A percentile compares a stretch with the other conserved stretches of the same genome.
Conservation (phyloP, 2,797 vertebrate species). For the Aulostomus chinensis region DNA sequence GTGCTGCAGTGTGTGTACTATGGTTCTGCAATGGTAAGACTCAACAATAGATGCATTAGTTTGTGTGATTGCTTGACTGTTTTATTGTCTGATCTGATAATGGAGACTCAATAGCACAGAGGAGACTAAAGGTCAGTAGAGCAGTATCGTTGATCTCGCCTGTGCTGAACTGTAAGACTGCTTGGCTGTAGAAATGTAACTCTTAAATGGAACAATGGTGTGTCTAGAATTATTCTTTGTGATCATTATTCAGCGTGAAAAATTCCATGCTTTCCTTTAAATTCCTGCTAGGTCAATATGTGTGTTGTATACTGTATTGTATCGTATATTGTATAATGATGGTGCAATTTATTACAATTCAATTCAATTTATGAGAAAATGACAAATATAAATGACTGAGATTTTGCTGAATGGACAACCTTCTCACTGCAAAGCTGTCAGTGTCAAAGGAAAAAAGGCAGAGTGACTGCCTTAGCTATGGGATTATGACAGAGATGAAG, state of each 20-base stretch:
- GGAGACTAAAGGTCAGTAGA: constrained; percentile 34
- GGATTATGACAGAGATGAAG: constrained; percentile 68
- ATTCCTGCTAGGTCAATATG: constrained; percentile 54
- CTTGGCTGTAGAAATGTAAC: constrained; percentile 43
- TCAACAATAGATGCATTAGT: constrained; percentile 14
- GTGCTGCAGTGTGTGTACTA: constrained; percentile 38
- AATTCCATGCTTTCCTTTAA: constrained; percentile 49
- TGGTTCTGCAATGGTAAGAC: constrained; percentile 75
- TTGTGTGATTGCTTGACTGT: constrained; percentile 41
- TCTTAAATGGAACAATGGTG: constrained; percentile 35
- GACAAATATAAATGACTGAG: constrained; percentile 77
- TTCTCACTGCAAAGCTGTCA: constrained; percentile 71
- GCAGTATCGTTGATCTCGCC: constrained; percentile 47
- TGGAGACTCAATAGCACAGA: constrained; percentile 22
- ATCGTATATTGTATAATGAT: no score
- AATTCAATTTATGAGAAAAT: no score
- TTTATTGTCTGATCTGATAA: constrained; percentile 52
- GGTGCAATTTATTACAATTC: no score
- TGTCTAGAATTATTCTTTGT: constrained; percentile 51
- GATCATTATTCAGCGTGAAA: constrained; percentile 56
- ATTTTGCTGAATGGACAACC: constrained; percentile 60
- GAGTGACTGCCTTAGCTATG: constrained; percentile 54
- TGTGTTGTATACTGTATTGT: no score
- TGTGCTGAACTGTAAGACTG: constrained; percentile 21
- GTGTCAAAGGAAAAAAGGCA: constrained; percentile 55